Evolutionary conservation across 2,888 invertebrate genomes (phyloP), one percentile per base, ranked within the genome.

Genomic region (Clanis bilineata): DNA sequence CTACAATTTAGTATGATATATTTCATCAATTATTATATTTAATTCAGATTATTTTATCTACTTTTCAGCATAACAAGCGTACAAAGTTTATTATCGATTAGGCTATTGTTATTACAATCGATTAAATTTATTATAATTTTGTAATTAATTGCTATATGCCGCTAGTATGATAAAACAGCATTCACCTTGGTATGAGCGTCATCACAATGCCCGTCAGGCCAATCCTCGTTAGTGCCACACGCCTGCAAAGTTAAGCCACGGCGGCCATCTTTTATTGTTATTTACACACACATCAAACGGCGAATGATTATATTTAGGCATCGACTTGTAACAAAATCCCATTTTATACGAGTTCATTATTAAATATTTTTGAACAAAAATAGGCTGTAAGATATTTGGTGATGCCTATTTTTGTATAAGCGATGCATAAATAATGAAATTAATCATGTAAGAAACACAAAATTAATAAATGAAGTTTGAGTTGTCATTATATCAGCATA

Each of bases 111-210:
- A n/a, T n/a, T n/a, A n/a, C n/a, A n/a, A 41, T 18, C 0, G 41
- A 1, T 18, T 41, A 57, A 56, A 28, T 28, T 10, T 15, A 15
- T 43, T 22, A 56, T 51, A 10, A n/a, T 7, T 18, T 36, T 15
- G 22, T 32, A 57, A 44, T 43, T 64, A 61, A 63, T 65, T 71
- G 64, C 56, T 67, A 51, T 51, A 28, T 18, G 18, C 28, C 66
- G 67, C 39, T 63, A 56, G 51, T 28, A 58, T 43, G 64, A 59
- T 64, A 75, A 76, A 72, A 75, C 65, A 68, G 79, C 76, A 85
- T 72, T 92, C 90, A 92, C 91, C 91, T 92, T 90, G 56, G 90
- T 89, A 74, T 90, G 88, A 74, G 83, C 83, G 84, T 91, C 91
- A 81, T 90, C 91, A 82, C 76, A 83, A 74, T 79, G 83, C 80